These are phyloP conservation scores for Lepidochitona cinerea DNA, from an alignment of 2,888 invertebrate genomes.

Conservation along the genomic window DNA sequence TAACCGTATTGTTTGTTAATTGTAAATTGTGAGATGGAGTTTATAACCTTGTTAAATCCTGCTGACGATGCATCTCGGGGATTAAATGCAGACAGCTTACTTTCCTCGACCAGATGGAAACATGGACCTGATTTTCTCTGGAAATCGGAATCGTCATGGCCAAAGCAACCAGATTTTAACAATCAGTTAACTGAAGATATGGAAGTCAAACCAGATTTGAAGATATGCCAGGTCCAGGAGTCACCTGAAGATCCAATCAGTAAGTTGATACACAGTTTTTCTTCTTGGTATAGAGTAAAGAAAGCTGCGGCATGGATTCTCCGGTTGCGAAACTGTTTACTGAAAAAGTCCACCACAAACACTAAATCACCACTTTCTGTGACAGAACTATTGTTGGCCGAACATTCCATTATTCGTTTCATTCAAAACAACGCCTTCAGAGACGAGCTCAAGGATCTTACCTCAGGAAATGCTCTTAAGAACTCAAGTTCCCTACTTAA, in stretches of 20 bases:
- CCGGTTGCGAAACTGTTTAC: not conserved
- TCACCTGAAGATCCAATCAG: not conserved
- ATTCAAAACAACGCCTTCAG: too few relatives aligned
- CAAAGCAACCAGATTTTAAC: not conserved
- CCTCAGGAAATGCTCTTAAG: too few relatives aligned
- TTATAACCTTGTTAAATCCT: too few relatives aligned
- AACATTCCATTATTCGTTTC: too few relatives aligned
- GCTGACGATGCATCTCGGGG: slow-evolving; percentile 11
- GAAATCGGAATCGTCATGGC: not conserved
- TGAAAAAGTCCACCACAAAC: not conserved
- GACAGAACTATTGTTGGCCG: too few relatives aligned
- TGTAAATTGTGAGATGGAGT: too few relatives aligned
- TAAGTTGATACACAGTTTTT: not conserved
- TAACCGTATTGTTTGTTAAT: too few relatives aligned
- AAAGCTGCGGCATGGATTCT: slow-evolving; percentile 6
- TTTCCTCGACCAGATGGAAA: not conserved
- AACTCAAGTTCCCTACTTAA: too few relatives aligned
- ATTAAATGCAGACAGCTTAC: not conserved
- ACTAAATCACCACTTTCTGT: too few relatives aligned
- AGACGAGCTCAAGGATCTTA: too few relatives aligned
- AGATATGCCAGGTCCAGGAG: not conserved
- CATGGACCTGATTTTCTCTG: slow-evolving; percentile 8
- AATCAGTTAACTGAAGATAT: not conserved
- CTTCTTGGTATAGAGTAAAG: not conserved
- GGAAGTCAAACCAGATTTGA: not conserved